Conservation (phyloP, 1,140 invertebrate species). For the Hirudo medicinalis region DNA sequence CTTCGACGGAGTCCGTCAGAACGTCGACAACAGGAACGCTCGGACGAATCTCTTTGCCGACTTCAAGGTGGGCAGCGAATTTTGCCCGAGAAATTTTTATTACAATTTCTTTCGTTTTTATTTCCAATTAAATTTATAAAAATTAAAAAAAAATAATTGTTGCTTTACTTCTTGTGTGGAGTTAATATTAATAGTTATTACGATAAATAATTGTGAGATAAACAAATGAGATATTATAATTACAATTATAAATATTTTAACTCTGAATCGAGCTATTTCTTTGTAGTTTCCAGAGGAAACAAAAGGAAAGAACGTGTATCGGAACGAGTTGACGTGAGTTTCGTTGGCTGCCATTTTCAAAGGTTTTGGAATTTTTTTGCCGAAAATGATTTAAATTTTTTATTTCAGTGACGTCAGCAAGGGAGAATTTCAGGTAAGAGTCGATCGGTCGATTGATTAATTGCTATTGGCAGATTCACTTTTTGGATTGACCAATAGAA, state of each 20-base stretch:
- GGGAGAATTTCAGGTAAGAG: conserved; percentile 31
- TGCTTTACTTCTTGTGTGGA: too few relatives aligned
- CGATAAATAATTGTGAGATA: too few relatives aligned
- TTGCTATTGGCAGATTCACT: background rate
- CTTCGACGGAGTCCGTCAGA: too few relatives aligned
- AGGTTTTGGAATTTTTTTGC: background rate
- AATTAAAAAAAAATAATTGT: background rate
- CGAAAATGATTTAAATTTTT: conserved; percentile 12
- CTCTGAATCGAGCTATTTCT: background rate
- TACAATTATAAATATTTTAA: background rate
- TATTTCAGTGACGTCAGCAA: conserved; percentile 30
- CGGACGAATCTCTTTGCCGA: too few relatives aligned
- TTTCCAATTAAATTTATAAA: background rate
- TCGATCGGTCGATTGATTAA: background rate
- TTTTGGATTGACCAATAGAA: background rate
- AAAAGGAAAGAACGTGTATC: conserved; percentile 33
- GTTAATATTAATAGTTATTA: too few relatives aligned
- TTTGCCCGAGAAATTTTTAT: too few relatives aligned
- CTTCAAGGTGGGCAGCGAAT: too few relatives aligned
- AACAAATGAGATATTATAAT: background rate
- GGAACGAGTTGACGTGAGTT: conserved; percentile 29
- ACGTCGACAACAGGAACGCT: too few relatives aligned
- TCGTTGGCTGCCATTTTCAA: background rate
- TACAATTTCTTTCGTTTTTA: too few relatives aligned
- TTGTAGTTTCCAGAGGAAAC: conserved; percentile 36